Conservation (phyloP, 2,888 invertebrate species). For the Lottia scabra region DNA sequence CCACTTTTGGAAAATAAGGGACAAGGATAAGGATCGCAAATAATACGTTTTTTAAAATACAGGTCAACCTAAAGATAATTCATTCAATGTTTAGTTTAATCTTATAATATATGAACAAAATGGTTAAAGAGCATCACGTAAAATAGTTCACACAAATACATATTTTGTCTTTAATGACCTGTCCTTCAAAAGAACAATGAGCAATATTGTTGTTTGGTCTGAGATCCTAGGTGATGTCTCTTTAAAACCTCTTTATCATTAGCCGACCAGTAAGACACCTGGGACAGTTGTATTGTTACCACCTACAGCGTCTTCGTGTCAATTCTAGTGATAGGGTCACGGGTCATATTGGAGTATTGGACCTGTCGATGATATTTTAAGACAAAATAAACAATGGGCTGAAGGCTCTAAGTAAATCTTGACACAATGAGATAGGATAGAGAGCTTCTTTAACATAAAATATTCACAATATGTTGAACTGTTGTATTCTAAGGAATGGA, state of each 20-base stretch:
- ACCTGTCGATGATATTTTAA: neutral
- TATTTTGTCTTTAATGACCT: neutral
- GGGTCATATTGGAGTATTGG: neutral
- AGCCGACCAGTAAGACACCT: neutral
- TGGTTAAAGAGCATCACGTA: neutral
- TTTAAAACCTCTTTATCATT: constrained; percentile 1
- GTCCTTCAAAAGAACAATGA: neutral
- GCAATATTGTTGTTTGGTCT: neutral
- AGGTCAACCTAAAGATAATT: too few relatives aligned
- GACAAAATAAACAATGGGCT: neutral
- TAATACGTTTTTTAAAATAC: too few relatives aligned
- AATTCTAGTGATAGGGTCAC: neutral
- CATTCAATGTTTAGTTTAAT: too few relatives aligned
- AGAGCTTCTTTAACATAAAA: too few relatives aligned
- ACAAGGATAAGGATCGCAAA: too few relatives aligned
- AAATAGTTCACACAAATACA: neutral
- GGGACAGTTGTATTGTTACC: neutral
- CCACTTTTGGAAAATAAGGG: too few relatives aligned
- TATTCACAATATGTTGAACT: too few relatives aligned
- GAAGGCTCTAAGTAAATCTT: neutral
- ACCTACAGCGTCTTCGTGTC: constrained; percentile 1
- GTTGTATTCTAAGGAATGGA: too few relatives aligned
- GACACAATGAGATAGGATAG: too few relatives aligned
- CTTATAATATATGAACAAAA: too few relatives aligned
- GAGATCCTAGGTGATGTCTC: neutral